Conservation (phyloP, 1,140 invertebrate species). For the Vollenhovia emeryi region DNA sequence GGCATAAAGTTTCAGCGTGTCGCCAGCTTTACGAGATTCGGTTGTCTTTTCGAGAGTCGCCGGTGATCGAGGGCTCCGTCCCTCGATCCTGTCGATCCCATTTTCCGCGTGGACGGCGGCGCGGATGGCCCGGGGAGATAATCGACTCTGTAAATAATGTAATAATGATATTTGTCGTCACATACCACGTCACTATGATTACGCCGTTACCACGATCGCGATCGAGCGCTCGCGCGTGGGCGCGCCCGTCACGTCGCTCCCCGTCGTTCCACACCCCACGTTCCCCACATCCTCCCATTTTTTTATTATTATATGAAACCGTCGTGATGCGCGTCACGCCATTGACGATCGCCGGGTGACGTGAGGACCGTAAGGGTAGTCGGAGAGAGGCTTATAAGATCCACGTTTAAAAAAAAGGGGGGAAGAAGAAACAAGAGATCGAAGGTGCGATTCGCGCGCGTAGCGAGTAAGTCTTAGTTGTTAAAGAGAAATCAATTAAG, state of each 20-base stretch:
- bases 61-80: not conserved
- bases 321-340: conserved; percentile 37
- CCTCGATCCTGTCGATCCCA: not conserved
- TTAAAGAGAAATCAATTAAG: conserved; percentile 54
- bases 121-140: conserved; percentile 56
- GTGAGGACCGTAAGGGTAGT: not conserved
- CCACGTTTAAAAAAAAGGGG: conserved; percentile 1
- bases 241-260: conserved; percentile 28
- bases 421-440: not conserved
- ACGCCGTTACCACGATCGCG: not conserved
- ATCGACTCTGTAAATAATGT: conserved; percentile 83
- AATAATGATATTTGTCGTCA: conserved; percentile 73
- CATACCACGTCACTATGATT: not conserved
- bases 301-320: conserved; percentile 47
- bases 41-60: not conserved
- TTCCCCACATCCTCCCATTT: not conserved
- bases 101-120: conserved; percentile 67
- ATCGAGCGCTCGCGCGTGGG: conserved; percentile 23
- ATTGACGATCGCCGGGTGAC: conserved; percentile 41
- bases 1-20: not conserved
- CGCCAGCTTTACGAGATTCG: not conserved
- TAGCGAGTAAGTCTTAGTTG: conserved; percentile 63
- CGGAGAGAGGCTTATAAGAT: not conserved
- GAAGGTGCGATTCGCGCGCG: conserved; percentile 49
- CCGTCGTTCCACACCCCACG: conserved; percentile 22